Base-by-base conservation (phyloP, 2,888 invertebrate species). In the Andrena chrysosceles region DNA sequence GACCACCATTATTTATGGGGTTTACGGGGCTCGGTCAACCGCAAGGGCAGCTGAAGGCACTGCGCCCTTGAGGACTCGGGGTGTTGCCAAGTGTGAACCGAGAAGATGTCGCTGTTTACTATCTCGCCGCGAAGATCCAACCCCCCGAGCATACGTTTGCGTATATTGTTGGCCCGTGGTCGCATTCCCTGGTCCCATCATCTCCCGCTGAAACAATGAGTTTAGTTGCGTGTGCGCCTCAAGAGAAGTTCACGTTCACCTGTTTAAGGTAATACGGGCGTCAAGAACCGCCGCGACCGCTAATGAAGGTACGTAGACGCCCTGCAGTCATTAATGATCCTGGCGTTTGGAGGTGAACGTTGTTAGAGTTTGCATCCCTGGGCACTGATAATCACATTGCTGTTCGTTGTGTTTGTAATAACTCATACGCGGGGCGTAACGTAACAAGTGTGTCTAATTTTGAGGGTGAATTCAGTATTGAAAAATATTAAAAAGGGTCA, bases 11-110 rank as follows among this genome's bases (percentile, higher is more conserved):
- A 91, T 91, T 91, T 91, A 91, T 90, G 86, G 89, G 88, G 88
- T 90, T 91, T 90, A 90, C 86, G 90, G 88, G 89, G 76, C 81
- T 89, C 83, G 90, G 91, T 91, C 83, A 88, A 90, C 91, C 91
- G 88, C 91, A 91, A 89, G 87, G 88, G 88, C 87, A 83, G 86
- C 84, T 77, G 89, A 87, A 86, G 89, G 87, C 87, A 87, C 71
- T 81, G 84, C 85, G 86, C 86, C 89, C 89, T 90, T 90, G 89
- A 90, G 89, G 88, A 84, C 82, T 77, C 88, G 86, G 84, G 83
- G 73, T 84, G 88, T 87, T 89, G 89, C 87, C 89, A 89, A 90
- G 90, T 86, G 85, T 81, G 85, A 89, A 90, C 89, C 85, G 87
- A 87, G 90, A 86, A 89, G 83, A 89, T 87, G 86, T 89, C 87